Evolutionary conservation across 1,140 invertebrate species (phyloP).

Genomic region (Heliothis virescens): DNA sequence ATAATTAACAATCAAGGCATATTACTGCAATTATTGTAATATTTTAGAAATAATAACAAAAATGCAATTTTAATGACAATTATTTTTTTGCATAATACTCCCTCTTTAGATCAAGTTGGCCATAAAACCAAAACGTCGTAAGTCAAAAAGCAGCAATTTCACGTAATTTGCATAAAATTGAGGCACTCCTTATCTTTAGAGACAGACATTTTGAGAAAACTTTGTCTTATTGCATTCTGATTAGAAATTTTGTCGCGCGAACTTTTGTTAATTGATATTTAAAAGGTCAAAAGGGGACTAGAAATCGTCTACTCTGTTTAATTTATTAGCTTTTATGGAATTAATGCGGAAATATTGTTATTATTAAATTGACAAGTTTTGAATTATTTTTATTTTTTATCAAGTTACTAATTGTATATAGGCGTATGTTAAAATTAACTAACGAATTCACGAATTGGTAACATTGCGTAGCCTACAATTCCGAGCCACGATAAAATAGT

Average conservation of each 20-base stretch:
- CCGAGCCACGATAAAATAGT: background rate
- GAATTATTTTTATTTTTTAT: background rate
- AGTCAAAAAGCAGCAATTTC: slow-evolving; percentile 60
- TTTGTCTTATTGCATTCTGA: slow-evolving; percentile 80
- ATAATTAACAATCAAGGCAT: too few relatives aligned
- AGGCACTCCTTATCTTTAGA: slow-evolving; percentile 74
- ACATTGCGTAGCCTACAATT: slow-evolving; percentile 14
- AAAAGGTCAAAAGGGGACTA: slow-evolving; percentile 64
- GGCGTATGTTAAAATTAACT: slow-evolving; percentile 7
- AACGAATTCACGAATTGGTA: slow-evolving; percentile 4
- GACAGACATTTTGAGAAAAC: slow-evolving; percentile 81
- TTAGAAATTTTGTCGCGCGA: slow-evolving; percentile 59
- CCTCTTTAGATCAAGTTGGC: background rate
- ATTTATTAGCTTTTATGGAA: background rate
- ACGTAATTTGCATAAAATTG: slow-evolving; percentile 80
- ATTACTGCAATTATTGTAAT: too few relatives aligned
- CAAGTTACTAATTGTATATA: background rate
- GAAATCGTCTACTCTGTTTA: slow-evolving; percentile 9
- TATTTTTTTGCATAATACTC: background rate
- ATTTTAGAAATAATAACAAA: background rate
- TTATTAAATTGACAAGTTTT: background rate
- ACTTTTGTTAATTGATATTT: slow-evolving; percentile 68
- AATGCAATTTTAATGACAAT: background rate
- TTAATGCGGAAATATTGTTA: background rate
- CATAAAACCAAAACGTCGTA: slow-evolving; percentile 45